Percentiles rank a stretch among this genome's conserved stretches.
These are phyloP conservation scores for Neosilurus mollespiculum DNA, from an alignment of 2,797 vertebrate species.

Conservation along the genomic window DNA sequence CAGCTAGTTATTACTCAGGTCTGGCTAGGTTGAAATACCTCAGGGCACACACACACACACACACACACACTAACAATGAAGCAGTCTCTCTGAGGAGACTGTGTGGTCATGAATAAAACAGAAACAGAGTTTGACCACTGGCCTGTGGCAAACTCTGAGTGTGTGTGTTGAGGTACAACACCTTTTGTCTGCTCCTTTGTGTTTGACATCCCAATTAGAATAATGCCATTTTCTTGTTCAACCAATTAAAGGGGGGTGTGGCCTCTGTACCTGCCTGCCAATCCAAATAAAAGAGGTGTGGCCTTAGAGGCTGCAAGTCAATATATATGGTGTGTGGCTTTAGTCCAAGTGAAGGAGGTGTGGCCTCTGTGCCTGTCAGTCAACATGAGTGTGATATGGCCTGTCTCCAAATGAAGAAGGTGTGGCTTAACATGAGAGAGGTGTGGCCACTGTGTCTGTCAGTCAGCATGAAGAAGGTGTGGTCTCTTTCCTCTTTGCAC, in stretches of 20 bases:
- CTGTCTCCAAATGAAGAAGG: too few relatives aligned
- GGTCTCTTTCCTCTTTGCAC: too few relatives aligned
- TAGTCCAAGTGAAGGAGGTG: too few relatives aligned
- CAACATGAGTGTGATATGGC: too few relatives aligned
- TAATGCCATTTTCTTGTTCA: not conserved
- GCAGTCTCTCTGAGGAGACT: slow-evolving; percentile 59
- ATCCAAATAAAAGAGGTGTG: too few relatives aligned
- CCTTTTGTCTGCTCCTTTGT: slow-evolving; percentile 20
- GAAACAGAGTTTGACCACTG: slow-evolving; percentile 69
- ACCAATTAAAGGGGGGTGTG: not conserved
- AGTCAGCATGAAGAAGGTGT: too few relatives aligned
- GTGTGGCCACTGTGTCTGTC: too few relatives aligned
- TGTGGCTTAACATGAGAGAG: too few relatives aligned
- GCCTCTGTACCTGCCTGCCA: too few relatives aligned
- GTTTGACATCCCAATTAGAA: not conserved
- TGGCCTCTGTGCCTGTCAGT: too few relatives aligned
- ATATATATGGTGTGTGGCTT: too few relatives aligned
- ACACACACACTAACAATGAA: not conserved
- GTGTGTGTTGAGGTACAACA: slow-evolving; percentile 13
- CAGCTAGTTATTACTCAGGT: slow-evolving; percentile 19
- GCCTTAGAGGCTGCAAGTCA: too few relatives aligned
- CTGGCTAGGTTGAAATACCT: slow-evolving; percentile 31
- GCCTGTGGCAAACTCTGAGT: slow-evolving; percentile 64
- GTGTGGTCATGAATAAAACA: slow-evolving; percentile 70
- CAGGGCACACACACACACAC: slow-evolving; percentile 34